Conservation (phyloP, 2,888 invertebrate species). For the Diplazon laetatorius region DNA sequence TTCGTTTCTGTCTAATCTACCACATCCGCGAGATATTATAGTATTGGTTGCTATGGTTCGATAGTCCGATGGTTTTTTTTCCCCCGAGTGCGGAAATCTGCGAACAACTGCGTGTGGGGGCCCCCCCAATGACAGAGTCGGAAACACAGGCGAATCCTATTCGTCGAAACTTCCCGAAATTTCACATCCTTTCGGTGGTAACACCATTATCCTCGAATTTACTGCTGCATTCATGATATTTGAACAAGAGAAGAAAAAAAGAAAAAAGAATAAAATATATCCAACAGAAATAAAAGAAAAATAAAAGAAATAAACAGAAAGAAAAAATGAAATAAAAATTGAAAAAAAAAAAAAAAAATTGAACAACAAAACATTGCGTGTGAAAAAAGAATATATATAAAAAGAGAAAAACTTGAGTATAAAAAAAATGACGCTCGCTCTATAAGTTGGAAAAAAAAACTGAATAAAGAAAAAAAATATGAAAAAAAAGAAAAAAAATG, state of each 20-base stretch:
- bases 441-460: too few species aligned
- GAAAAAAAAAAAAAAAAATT: slow-evolving; percentile 22
- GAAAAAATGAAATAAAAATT: slow-evolving; percentile 45
- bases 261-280: slow-evolving; percentile 4
- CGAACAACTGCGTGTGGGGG: too few species aligned
- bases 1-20: slow-evolving; percentile 47
- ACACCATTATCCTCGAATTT: slow-evolving; percentile 33
- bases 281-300: not conserved
- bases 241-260: slow-evolving; percentile 33
- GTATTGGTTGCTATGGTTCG: slow-evolving; percentile 27
- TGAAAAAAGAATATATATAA: slow-evolving; percentile 39
- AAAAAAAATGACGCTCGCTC: too few species aligned
- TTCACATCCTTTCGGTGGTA: slow-evolving; percentile 41
- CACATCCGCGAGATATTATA: slow-evolving; percentile 41
- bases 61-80: too few species aligned
- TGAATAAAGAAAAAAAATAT: slow-evolving; percentile 22
- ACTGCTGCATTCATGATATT: slow-evolving; percentile 44
- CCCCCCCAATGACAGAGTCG: too few species aligned
- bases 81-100: too few species aligned
- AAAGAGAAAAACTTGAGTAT: slow-evolving; percentile 32
- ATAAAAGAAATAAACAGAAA: slow-evolving; percentile 19
- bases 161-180: slow-evolving; percentile 21
- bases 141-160: too few species aligned
- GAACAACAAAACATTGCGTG: not conserved
- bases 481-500: slow-evolving; percentile 36